These are phyloP conservation scores for Rhagologus leucostigma DNA, from an alignment of 2,113 vertebrate genomes.

Conservation along the genomic window DNA sequence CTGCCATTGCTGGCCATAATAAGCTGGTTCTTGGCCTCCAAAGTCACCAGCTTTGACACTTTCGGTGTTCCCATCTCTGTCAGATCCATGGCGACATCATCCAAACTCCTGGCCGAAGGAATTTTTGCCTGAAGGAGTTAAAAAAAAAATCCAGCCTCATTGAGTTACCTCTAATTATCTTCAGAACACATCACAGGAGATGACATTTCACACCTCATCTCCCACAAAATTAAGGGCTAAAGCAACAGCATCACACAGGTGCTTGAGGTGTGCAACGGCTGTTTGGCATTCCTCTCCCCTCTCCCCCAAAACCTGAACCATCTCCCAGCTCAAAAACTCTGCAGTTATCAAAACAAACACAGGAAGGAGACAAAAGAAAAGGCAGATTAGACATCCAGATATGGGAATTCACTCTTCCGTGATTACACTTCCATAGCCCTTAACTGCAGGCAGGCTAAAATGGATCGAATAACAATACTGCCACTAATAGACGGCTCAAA, in stretches of 20 bases:
- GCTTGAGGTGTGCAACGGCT: background rate
- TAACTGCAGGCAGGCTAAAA: constrained; percentile 3
- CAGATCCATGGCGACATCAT: constrained; percentile 92
- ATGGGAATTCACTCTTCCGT: background rate
- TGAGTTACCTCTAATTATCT: background rate
- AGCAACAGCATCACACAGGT: background rate
- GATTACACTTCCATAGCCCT: background rate
- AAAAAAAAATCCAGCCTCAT: background rate
- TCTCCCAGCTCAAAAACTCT: background rate
- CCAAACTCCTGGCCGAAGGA: constrained; percentile 86
- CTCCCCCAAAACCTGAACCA: background rate
- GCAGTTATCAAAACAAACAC: background rate
- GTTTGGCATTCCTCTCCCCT: background rate
- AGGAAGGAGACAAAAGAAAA: background rate
- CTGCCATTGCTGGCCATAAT: constrained; percentile 97
- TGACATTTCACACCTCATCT: background rate
- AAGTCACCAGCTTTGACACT: constrained; percentile 78
- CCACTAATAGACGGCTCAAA: background rate
- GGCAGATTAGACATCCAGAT: background rate
- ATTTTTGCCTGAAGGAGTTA: constrained; percentile 83
- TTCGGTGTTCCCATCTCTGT: constrained; percentile 81
- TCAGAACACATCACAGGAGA: background rate
- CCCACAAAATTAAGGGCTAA: constrained; percentile 6
- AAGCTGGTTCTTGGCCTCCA: constrained; percentile 85
- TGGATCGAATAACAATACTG: background rate